Percentiles rank a stretch among this genome's conserved stretches.
Evolutionary conservation across 1,140 invertebrate species (phyloP).

Genomic region (Hylaeus volcanicus): DNA sequence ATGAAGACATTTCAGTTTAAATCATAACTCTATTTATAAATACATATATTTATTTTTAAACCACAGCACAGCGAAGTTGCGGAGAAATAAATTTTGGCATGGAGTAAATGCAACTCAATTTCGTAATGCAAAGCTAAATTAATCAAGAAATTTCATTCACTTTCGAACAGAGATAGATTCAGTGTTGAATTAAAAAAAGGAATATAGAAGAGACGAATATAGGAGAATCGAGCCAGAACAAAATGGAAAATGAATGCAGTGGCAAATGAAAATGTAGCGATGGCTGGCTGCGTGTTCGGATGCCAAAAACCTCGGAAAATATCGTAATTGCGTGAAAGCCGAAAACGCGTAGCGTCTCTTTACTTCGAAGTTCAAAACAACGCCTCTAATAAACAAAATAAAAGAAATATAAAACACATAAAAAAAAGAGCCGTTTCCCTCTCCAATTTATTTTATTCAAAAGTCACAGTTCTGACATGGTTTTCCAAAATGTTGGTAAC

Average conservation of each 20-base stretch:
- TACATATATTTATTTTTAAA: too few species aligned
- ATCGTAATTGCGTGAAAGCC: constrained; percentile 57
- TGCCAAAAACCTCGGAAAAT: constrained; percentile 56
- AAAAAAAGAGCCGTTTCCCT: too few species aligned
- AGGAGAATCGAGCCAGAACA: constrained; percentile 29
- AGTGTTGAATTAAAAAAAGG: constrained; percentile 21
- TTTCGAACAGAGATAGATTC: not conserved
- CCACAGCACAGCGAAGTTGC: not conserved
- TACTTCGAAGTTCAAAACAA: constrained; percentile 31
- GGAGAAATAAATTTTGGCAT: not conserved
- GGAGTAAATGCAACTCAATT: too few species aligned
- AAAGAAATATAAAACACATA: too few species aligned
- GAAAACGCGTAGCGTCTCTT: constrained; percentile 53
- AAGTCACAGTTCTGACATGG: too few species aligned
- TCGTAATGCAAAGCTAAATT: too few species aligned
- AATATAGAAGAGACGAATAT: not conserved
- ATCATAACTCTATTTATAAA: too few species aligned
- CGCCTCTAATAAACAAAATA: too few species aligned
- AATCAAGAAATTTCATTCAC: not conserved
- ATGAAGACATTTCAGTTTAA: too few species aligned
- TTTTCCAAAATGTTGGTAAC: too few species aligned
- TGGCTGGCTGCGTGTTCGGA: constrained; percentile 37
- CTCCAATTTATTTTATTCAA: too few species aligned
- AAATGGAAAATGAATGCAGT: constrained; percentile 19
- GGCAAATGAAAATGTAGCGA: constrained; percentile 66